Evolutionary conservation across 2,797 vertebrate species (phyloP).

Genomic region (Centroberyx gerrardi): DNA sequence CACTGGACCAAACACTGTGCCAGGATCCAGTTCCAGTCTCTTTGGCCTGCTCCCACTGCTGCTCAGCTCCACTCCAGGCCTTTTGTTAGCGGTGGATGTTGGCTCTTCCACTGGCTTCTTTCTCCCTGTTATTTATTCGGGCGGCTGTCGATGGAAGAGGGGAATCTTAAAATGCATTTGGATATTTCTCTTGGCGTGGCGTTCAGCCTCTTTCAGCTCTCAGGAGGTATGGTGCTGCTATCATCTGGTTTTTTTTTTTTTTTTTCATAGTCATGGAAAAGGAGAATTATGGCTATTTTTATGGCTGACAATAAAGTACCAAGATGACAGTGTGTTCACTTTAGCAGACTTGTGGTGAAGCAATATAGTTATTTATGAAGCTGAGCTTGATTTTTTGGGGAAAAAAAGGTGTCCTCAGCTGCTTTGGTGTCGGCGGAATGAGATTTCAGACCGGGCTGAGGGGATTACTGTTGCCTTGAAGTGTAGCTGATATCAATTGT

Average conservation of each 20-base stretch:
- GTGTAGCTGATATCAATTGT: conserved; percentile 14
- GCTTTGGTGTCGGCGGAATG: conserved; percentile 26
- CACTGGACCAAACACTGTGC: conserved; percentile 62
- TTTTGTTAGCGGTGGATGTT: conserved; percentile 33
- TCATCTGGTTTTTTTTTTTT: conserved; percentile 35
- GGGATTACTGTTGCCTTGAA: conserved; percentile 29
- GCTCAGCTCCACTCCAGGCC: conserved; percentile 16
- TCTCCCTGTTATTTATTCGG: conserved; percentile 28
- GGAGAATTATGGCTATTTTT: conserved; percentile 54
- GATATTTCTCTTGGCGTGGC: conserved; percentile 69
- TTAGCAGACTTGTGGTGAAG: conserved; percentile 64
- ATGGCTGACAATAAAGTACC: conserved; percentile 55
- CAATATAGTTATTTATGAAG: conserved; percentile 50
- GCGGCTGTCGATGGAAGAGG: conserved; percentile 45
- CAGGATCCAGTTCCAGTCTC: conserved; percentile 75
- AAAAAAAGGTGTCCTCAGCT: conserved; percentile 7
- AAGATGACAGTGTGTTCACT: conserved; percentile 46
- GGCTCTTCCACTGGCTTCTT: conserved; percentile 17
- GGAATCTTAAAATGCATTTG: conserved; percentile 67
- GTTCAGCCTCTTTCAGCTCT: conserved; percentile 48
- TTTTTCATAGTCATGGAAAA: conserved; percentile 29
- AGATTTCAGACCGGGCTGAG: conserved; percentile 16
- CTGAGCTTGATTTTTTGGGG: conserved; percentile 43
- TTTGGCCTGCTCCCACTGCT: conserved; percentile 19
- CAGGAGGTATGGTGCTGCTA: conserved; percentile 71